Percentiles rank a stretch among this genome's conserved stretches.
Evolutionary conservation across 2,797 vertebrate genomes (phyloP).

Genomic region (Phalloptychus januarius): DNA sequence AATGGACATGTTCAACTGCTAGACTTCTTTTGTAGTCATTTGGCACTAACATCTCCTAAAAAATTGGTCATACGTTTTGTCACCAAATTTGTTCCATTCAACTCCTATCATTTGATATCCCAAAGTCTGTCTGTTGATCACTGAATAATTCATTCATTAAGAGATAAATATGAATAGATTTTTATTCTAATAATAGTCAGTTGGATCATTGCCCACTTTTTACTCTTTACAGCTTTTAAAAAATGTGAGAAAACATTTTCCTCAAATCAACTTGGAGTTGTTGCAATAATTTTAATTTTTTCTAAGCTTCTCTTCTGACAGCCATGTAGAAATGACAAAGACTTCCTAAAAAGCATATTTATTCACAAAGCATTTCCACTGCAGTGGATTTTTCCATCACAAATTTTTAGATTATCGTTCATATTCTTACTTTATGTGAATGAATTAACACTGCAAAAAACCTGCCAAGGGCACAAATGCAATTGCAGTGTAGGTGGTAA

Average conservation of each 20-base stretch:
- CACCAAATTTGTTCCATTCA: slow-evolving; percentile 11
- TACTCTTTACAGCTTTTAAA: slow-evolving; percentile 36
- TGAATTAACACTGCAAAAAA: slow-evolving; percentile 47
- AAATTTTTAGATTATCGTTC: slow-evolving; percentile 37
- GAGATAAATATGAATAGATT: slow-evolving; percentile 30
- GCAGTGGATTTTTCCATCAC: slow-evolving; percentile 11
- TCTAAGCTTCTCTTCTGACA: slow-evolving; percentile 5
- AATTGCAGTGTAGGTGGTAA: slow-evolving; percentile 50
- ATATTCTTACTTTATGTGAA: slow-evolving; percentile 24
- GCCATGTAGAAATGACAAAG: slow-evolving; percentile 3
- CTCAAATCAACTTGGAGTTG: slow-evolving; percentile 1
- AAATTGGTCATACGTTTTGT: slow-evolving; percentile 12
- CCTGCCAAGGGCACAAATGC: slow-evolving; percentile 45
- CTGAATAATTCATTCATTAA: slow-evolving; percentile 59
- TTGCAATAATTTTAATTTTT: background rate
- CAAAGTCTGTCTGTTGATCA: slow-evolving; percentile 43
- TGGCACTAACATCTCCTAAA: background rate
- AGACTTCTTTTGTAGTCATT: slow-evolving; percentile 27
- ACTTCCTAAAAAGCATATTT: slow-evolving; percentile 17
- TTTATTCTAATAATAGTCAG: slow-evolving; percentile 58
- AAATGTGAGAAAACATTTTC: slow-evolving; percentile 29
- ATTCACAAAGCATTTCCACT: slow-evolving; percentile 23
- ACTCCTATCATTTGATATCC: slow-evolving; percentile 20
- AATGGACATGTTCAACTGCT: slow-evolving; percentile 40
- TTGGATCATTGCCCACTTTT: slow-evolving; percentile 66